Evolutionary conservation across 1,140 invertebrate species (phyloP).

Genomic region (Orius insidiosus): DNA sequence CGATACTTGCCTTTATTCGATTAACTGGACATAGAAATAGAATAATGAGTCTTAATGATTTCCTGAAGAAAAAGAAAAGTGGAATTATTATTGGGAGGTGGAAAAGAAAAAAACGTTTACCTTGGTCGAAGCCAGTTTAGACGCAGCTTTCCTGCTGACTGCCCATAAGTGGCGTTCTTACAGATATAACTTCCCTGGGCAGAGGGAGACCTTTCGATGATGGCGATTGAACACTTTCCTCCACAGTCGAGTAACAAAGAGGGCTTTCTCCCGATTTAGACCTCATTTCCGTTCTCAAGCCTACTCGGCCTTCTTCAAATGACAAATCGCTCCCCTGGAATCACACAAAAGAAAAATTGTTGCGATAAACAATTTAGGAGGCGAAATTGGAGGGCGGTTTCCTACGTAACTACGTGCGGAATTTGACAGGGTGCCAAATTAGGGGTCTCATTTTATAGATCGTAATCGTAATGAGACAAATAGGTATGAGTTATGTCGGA

Average conservation of each 20-base stretch:
- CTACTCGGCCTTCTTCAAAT: conserved; percentile 26
- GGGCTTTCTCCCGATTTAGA: background rate
- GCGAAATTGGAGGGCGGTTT: too few relatives aligned
- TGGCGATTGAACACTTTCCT: conserved; percentile 24
- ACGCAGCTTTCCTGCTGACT: conserved; percentile 73
- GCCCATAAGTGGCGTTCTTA: conserved; percentile 58
- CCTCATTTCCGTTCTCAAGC: conserved; percentile 18
- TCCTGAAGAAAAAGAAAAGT: conserved; percentile 2
- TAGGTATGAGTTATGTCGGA: too few relatives aligned
- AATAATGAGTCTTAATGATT: conserved; percentile 6
- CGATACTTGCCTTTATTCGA: conserved; percentile 4
- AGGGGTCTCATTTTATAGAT: too few relatives aligned
- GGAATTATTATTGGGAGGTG: background rate
- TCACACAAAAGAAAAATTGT: too few relatives aligned
- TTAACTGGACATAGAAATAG: conserved; percentile 5
- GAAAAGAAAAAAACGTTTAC: background rate
- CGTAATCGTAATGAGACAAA: too few relatives aligned
- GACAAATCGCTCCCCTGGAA: conserved; percentile 15
- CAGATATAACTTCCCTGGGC: conserved; percentile 57
- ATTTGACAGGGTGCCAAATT: too few relatives aligned
- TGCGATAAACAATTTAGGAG: too few relatives aligned
- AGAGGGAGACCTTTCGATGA: conserved; percentile 21
- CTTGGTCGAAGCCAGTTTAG: conserved; percentile 29
- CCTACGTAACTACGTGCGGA: too few relatives aligned
- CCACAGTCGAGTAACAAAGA: conserved; percentile 17